Percentiles rank a stretch among this genome's conserved stretches.
phyloP scores from a whole-genome alignment of 2,888 invertebrate genomes.

The Thecophora atra region DNA sequence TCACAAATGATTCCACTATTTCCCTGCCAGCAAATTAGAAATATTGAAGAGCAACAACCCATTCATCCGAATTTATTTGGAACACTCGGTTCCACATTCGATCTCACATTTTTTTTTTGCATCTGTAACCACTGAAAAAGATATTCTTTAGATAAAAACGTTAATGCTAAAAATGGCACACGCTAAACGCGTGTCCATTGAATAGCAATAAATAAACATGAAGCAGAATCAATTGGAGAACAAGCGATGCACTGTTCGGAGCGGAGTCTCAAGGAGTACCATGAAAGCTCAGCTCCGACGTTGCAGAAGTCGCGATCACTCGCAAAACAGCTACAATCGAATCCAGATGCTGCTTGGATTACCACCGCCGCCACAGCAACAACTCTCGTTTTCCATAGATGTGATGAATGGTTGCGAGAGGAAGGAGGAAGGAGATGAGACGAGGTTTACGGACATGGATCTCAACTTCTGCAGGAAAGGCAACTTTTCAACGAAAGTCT shows the following conservation, averaged over 20 bases:
- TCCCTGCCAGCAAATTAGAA: too few relatives aligned
- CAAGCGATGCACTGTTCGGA: background rate
- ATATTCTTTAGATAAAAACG: too few relatives aligned
- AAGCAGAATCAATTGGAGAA: background rate
- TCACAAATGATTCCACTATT: too few relatives aligned
- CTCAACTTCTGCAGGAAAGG: too few relatives aligned
- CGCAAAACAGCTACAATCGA: background rate
- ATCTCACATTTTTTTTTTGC: too few relatives aligned
- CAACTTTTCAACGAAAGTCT: background rate
- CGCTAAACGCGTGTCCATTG: constrained; percentile 9
- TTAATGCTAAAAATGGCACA: background rate
- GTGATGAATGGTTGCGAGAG: too few relatives aligned
- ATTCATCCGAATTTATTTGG: too few relatives aligned
- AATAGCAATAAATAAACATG: background rate
- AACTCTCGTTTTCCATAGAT: background rate
- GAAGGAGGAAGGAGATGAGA: too few relatives aligned
- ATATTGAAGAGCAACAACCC: too few relatives aligned
- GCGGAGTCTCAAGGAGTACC: background rate
- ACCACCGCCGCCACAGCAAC: background rate
- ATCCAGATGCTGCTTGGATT: background rate
- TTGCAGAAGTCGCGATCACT: background rate
- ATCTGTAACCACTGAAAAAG: too few relatives aligned
- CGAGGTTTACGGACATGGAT: too few relatives aligned
- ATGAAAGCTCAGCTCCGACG: background rate
- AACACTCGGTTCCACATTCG: too few relatives aligned